Evolutionary conservation across 2,888 invertebrate species (phyloP).

Genomic region (Callimorpha dominula): DNA sequence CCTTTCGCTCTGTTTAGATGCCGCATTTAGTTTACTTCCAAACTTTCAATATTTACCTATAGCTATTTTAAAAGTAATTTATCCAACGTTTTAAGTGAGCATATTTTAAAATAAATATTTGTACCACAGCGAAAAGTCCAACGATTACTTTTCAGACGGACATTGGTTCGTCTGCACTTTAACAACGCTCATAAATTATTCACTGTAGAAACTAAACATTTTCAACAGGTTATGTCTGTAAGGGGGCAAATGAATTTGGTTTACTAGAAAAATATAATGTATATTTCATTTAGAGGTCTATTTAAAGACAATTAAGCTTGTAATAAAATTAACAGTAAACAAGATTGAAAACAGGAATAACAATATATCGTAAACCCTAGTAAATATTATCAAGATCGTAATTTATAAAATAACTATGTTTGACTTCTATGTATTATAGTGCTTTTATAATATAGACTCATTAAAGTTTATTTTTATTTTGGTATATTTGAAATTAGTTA

Average conservation of each 20-base stretch:
- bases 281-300: conserved; percentile 25
- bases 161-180: conserved; percentile 2
- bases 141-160: conserved; percentile 12
- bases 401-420: conserved; percentile 37
- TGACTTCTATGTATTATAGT: conserved; percentile 4
- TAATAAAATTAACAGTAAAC: conserved; percentile 43
- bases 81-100: conserved; percentile 17
- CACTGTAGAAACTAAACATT: conserved; percentile 1
- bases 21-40: conserved; percentile 25
- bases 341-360: conserved; percentile 38
- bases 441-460: conserved; percentile 21
- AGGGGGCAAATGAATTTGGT: conserved; percentile 2
- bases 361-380: conserved; percentile 31
- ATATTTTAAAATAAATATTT: conserved; percentile 29
- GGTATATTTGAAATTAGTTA: background rate
- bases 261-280: conserved; percentile 5
- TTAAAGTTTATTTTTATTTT: conserved; percentile 17
- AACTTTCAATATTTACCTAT: conserved; percentile 36
- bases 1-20: conserved; percentile 24
- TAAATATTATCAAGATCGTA: conserved; percentile 34
- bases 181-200: conserved; percentile 5
- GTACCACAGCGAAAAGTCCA: conserved; percentile 12
- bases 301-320: conserved; percentile 35
- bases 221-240: background rate
- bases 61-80: conserved; percentile 10